Conservation (phyloP, 2,888 invertebrate species). For the Lasioglossum pauxillum region DNA sequence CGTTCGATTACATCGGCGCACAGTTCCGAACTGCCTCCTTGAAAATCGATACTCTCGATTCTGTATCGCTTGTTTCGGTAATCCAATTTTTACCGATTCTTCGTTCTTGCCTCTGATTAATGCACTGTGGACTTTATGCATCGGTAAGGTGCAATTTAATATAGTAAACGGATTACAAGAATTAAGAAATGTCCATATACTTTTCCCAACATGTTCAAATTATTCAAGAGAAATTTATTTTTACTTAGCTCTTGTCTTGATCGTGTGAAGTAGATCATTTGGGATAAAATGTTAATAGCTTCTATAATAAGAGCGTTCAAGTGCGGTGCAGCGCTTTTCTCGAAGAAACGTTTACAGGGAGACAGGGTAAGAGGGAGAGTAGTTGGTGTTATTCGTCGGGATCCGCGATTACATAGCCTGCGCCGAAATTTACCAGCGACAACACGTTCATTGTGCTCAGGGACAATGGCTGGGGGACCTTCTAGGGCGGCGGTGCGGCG, state of each 20-base stretch:
- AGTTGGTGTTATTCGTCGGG: slow-evolving; percentile 13
- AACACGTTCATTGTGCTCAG: slow-evolving; percentile 39
- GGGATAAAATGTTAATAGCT: too few relatives aligned
- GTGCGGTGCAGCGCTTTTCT: background rate
- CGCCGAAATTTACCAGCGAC: slow-evolving; percentile 38
- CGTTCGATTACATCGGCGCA: slow-evolving; percentile 24
- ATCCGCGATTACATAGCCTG: slow-evolving; percentile 5
- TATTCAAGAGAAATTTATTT: too few relatives aligned
- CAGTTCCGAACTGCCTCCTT: slow-evolving; percentile 1
- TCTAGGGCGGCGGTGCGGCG: slow-evolving; percentile 15
- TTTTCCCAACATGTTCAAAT: too few relatives aligned
- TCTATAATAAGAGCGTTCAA: too few relatives aligned
- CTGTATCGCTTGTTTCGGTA: background rate
- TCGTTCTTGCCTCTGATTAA: too few relatives aligned
- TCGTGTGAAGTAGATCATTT: too few relatives aligned
- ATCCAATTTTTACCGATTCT: background rate
- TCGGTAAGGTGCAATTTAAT: too few relatives aligned
- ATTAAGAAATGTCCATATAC: too few relatives aligned
- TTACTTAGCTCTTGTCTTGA: too few relatives aligned
- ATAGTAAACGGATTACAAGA: too few relatives aligned
- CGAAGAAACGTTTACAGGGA: background rate
- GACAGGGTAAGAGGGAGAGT: background rate
- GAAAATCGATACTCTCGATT: background rate
- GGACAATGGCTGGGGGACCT: slow-evolving; percentile 44
- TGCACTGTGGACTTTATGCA: too few relatives aligned